Percentiles rank a stretch among this genome's conserved stretches.
phyloP scores from a whole-genome alignment of 2,888 invertebrate species.

The Lasioglossum vierecki region DNA sequence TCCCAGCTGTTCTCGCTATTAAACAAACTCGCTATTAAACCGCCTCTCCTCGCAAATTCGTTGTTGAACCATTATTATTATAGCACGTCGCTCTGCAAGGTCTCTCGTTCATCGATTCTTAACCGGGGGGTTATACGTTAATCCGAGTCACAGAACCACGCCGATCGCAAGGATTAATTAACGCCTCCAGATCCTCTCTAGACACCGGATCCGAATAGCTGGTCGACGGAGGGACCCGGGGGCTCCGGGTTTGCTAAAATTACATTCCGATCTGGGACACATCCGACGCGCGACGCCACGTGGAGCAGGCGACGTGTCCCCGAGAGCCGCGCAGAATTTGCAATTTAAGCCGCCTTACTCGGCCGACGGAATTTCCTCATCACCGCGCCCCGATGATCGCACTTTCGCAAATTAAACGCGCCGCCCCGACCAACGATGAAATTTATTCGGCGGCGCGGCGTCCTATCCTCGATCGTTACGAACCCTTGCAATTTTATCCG shows the following conservation, averaged over 20 bases:
- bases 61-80: background rate
- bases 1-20: background rate
- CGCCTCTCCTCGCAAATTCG: background rate
- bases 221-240: background rate
- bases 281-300: conserved; percentile 52
- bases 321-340: conserved; percentile 45
- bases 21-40: background rate
- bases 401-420: conserved; percentile 52
- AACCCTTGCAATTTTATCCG: conserved; percentile 7
- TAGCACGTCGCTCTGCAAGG: background rate
- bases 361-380: conserved; percentile 54
- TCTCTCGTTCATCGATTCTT: background rate
- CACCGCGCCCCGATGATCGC: conserved; percentile 44
- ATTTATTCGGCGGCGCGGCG: conserved; percentile 32
- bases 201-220: conserved; percentile 15
- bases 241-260: conserved; percentile 41
- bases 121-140: background rate
- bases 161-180: conserved; percentile 34
- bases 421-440: background rate
- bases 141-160: background rate
- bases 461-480: conserved; percentile 12
- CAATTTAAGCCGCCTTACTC: conserved; percentile 49
- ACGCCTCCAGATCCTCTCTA: background rate
- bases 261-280: conserved; percentile 54
- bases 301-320: conserved; percentile 36